Percentiles rank a stretch among this genome's conserved stretches.
Conservation (phyloP, 2,113 vertebrate genomes). For the Ardeotis arabs region DNA sequence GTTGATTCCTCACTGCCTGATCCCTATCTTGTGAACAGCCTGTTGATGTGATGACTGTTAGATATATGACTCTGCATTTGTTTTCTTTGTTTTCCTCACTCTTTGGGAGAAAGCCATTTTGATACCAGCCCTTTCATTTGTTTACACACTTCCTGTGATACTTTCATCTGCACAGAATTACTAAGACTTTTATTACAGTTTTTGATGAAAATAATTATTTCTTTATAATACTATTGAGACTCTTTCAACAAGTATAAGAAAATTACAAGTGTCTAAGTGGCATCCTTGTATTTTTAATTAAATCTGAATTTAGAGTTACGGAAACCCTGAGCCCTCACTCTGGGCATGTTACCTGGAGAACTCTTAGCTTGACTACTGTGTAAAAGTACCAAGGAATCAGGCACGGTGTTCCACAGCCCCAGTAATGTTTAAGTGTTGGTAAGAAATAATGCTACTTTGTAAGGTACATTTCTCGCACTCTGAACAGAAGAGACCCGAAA, state of each 20-base stretch:
- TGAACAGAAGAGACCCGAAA: neutral
- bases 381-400: neutral
- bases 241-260: neutral
- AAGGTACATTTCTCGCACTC: neutral
- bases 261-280: neutral
- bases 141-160: neutral
- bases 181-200: neutral
- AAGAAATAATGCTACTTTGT: neutral
- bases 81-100: neutral
- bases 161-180: neutral
- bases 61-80: neutral
- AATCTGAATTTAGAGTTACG: neutral
- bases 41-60: neutral
- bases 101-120: neutral
- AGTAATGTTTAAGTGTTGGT: neutral
- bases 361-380: neutral
- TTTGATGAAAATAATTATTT: neutral
- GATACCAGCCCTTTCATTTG: neutral
- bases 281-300: neutral
- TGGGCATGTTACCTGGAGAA: neutral
- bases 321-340: neutral
- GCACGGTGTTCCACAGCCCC: neutral
- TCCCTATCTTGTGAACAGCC: neutral
- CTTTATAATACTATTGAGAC: neutral
- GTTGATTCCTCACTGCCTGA: neutral